phyloP scores from a whole-genome alignment of 2,113 vertebrate species.

The Tachysurus fulvidraco region DNA sequence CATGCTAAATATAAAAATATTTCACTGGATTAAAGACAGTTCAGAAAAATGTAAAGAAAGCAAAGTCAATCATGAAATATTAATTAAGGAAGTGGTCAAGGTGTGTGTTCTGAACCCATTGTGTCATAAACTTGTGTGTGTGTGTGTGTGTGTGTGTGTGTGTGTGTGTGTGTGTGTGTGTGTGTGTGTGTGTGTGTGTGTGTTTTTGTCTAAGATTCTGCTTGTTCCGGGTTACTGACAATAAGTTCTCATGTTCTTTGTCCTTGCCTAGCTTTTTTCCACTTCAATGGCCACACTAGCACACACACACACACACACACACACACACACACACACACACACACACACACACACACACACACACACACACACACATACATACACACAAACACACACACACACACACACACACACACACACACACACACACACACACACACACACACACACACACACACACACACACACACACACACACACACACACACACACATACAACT shows the following conservation, averaged over 20 bases:
- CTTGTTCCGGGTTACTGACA: constrained; percentile 18
- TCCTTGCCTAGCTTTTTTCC: constrained; percentile 35
- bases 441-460: too few species aligned
- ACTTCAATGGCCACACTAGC: not conserved
- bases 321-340: constrained; percentile 36
- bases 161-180: constrained; percentile 22
- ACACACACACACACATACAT: too few species aligned
- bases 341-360: not conserved
- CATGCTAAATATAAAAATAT: not conserved
- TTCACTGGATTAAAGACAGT: not conserved
- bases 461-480: too few species aligned
- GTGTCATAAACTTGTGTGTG: not conserved
- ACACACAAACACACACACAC: too few species aligned
- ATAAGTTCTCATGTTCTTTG: constrained; percentile 34
- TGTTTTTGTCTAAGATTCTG: constrained; percentile 59
- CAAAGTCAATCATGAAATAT: constrained; percentile 24
- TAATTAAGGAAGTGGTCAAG: constrained; percentile 10
- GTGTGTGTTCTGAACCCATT: constrained; percentile 5
- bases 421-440: too few species aligned
- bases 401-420: too few species aligned
- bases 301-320: constrained; percentile 24
- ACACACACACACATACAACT: constrained; percentile 8
- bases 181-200: not conserved
- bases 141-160: constrained; percentile 22
- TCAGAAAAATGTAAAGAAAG: not conserved